Base-by-base conservation (phyloP, 35 echinoderm and acorn worm genomes). In the Patiria miniata region DNA sequence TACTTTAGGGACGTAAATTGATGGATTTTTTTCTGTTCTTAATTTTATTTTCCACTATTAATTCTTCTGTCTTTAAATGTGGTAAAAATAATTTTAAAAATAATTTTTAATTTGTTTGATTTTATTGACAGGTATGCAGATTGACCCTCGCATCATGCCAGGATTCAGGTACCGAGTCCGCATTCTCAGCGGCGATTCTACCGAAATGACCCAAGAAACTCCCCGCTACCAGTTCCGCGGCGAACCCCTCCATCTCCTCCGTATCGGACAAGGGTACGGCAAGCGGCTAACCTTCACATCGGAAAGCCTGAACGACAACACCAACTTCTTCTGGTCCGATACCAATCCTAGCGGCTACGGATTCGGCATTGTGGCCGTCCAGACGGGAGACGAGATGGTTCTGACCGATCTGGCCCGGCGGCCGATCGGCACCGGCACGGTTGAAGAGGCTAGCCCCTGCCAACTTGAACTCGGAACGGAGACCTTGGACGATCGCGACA, bases 271-370 rank as follows among this genome's bases (percentile, higher is more conserved):
- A 52, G 93, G 93, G 6, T 95, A 95, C 30, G 93, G 93, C n/a
- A 90, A 87, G 65, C 77, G 93, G 21, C 51, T 95, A n/a, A 95
- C 93, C 8, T 95, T 95, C 39, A 61, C 85, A 8, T 26, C 34
- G 26, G 28, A 82, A 14, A 34, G 40, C 19, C 39, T 68, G 16
- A 95, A 95, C 69, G 56, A 83, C 37, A 95, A 95, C 54, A 34
- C 47, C 28, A 90, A 95, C 69, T 91, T 51, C 80, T 95, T 95
- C 80, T 95, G 85, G 83, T 87, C 93, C 30, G 93, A 95, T 78
- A 87, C 78, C 34, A 34, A 79, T 29, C 68, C 83, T 8, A 33
- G 53, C 1, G 93, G 93, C 2, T 95, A 91, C 38, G 93, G 56
- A 0, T 95, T 95, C 59, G 83, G 42, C 79, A 83, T 95, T 6